These are phyloP conservation scores for Sterrhoptilus dennistouni DNA, from an alignment of 2,113 vertebrate genomes.

Conservation along the genomic window DNA sequence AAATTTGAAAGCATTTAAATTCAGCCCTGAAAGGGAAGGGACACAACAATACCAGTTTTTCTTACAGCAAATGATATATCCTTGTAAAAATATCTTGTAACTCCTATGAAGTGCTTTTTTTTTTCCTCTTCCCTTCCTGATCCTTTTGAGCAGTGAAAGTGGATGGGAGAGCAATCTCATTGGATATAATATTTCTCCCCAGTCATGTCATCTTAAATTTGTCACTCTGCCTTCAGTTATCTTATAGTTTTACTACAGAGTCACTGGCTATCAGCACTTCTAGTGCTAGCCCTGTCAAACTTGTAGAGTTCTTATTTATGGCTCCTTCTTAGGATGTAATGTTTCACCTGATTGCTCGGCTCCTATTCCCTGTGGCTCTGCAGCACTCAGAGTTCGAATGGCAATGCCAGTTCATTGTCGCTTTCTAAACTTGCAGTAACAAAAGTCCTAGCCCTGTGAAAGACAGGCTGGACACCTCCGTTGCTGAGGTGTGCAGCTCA, in stretches of 20 bases:
- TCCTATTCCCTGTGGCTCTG: neutral
- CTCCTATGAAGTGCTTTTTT: neutral
- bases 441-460: neutral
- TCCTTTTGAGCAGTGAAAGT: neutral
- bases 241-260: neutral
- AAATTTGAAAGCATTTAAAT: neutral
- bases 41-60: neutral
- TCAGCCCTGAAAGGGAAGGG: neutral
- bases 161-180: neutral
- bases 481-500: neutral
- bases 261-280: neutral
- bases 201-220: neutral
- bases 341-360: neutral
- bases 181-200: neutral
- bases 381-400: neutral
- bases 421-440: accelerated
- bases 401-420: neutral
- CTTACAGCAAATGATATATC: neutral
- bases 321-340: neutral
- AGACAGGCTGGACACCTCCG: accelerated
- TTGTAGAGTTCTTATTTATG: neutral
- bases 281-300: neutral
- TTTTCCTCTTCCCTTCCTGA: neutral
- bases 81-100: neutral
- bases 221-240: neutral